Conservation (phyloP, 2,113 vertebrate genomes). For the Murina feae region DNA sequence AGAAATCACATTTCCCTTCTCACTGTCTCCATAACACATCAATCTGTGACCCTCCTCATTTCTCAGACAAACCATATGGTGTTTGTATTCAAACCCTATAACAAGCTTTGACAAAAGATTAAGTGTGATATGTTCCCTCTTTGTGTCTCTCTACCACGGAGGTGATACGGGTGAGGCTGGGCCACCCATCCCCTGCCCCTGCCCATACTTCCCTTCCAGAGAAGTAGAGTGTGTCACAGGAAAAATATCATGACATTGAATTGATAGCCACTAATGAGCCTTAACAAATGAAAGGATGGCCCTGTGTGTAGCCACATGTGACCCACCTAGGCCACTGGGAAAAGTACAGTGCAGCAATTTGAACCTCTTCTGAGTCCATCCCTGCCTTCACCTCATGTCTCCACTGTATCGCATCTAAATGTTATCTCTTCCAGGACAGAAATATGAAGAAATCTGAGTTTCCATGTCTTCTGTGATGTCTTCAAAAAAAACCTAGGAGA, state of each 20-base stretch:
- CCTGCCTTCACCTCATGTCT: accelerated
- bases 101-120: background rate
- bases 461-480: background rate
- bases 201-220: background rate
- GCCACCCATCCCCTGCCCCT: background rate
- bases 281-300: background rate
- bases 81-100: too few relatives aligned
- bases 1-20: accelerated
- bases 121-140: background rate
- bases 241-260: background rate
- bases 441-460: background rate
- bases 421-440: background rate
- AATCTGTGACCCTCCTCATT: background rate
- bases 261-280: too few relatives aligned
- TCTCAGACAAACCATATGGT: background rate
- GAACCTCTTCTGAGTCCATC: background rate
- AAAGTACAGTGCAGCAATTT: background rate
- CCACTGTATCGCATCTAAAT: too few relatives aligned
- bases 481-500: background rate
- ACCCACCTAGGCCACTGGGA: accelerated
- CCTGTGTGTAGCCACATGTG: accelerated
- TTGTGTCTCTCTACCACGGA: background rate
- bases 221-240: background rate
- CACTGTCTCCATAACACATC: too few relatives aligned
- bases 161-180: too few relatives aligned